A percentile compares a stretch with the other conserved stretches of the same genome.
These are phyloP conservation scores for Xylocopa sonorina DNA, from an alignment of 1,140 invertebrate species.

Conservation along the genomic window DNA sequence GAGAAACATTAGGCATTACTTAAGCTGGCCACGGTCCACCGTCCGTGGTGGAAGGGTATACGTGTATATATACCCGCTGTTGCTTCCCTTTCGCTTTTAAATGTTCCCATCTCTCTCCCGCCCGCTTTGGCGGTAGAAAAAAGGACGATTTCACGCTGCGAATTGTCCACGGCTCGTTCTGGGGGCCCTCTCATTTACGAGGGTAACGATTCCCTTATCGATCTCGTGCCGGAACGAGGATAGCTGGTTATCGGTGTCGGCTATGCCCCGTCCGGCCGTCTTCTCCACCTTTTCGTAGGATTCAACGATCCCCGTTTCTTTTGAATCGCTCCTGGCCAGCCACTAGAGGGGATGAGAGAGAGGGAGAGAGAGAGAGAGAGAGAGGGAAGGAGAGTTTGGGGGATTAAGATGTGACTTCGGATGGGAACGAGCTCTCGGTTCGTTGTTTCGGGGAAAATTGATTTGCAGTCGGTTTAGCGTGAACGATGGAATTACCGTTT, in stretches of 20 bases:
- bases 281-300: too few species aligned
- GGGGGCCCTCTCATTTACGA: slow-evolving; percentile 54
- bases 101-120: too few species aligned
- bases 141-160: slow-evolving; percentile 76
- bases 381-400: too few species aligned
- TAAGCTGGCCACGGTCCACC: slow-evolving; percentile 65
- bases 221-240: slow-evolving; percentile 52
- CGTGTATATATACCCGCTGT: too few species aligned
- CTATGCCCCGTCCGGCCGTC: neutral
- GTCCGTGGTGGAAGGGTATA: slow-evolving; percentile 57
- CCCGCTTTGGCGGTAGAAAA: slow-evolving; percentile 63
- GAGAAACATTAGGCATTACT: slow-evolving; percentile 77
- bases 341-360: too few species aligned
- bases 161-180: slow-evolving; percentile 75
- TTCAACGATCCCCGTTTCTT: neutral
- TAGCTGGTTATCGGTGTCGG: slow-evolving; percentile 44
- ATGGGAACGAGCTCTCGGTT: slow-evolving; percentile 1
- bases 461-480: slow-evolving; percentile 22
- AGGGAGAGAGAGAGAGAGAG: too few species aligned
- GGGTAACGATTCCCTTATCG: slow-evolving; percentile 58
- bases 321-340: neutral
- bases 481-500: slow-evolving; percentile 42
- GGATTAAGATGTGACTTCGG: slow-evolving; percentile 41
- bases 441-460: slow-evolving; percentile 46
- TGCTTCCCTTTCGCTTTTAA: slow-evolving; percentile 39